Evolutionary conservation across 1,140 invertebrate species (phyloP).

Genomic region (Harlomillsia oculata): DNA sequence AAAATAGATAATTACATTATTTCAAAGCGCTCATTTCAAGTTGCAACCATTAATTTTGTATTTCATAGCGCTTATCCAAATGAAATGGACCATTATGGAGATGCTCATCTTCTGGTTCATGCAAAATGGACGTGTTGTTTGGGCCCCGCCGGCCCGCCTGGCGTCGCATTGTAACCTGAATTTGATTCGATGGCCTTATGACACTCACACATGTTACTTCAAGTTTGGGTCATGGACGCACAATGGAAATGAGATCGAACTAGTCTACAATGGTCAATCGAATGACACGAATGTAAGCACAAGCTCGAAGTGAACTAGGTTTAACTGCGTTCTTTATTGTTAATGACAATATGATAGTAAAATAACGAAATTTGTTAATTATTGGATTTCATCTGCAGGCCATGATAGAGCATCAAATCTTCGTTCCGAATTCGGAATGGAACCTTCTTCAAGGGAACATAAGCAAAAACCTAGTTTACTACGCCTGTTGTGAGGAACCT

Average conservation of each 20-base stretch:
- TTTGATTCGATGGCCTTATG: conserved; percentile 60
- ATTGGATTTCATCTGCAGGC: not conserved
- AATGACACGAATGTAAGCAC: not conserved
- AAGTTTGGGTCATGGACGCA: conserved; percentile 61
- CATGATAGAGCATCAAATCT: not conserved
- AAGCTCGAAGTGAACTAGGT: not conserved
- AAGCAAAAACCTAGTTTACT: not conserved
- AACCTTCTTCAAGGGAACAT: conserved; percentile 14
- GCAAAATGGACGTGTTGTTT: conserved; percentile 51
- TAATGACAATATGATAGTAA: not conserved
- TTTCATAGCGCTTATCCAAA: conserved; percentile 31
- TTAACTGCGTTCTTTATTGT: not conserved
- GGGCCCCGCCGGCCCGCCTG: conserved; percentile 59
- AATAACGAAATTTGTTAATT: not conserved
- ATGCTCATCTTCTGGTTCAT: conserved; percentile 51
- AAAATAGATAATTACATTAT: no score
- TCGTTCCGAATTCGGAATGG: conserved; percentile 23
- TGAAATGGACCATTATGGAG: conserved; percentile 48
- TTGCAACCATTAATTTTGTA: no score
- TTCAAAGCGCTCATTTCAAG: no score
- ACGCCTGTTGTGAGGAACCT: conserved; percentile 45
- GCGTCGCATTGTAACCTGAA: conserved; percentile 57
- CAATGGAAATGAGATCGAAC: conserved; percentile 52
- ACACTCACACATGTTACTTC: conserved; percentile 56
- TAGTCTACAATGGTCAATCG: not conserved